Conservation (phyloP, 2,113 vertebrate genomes). For the Tachycineta bicolor region DNA sequence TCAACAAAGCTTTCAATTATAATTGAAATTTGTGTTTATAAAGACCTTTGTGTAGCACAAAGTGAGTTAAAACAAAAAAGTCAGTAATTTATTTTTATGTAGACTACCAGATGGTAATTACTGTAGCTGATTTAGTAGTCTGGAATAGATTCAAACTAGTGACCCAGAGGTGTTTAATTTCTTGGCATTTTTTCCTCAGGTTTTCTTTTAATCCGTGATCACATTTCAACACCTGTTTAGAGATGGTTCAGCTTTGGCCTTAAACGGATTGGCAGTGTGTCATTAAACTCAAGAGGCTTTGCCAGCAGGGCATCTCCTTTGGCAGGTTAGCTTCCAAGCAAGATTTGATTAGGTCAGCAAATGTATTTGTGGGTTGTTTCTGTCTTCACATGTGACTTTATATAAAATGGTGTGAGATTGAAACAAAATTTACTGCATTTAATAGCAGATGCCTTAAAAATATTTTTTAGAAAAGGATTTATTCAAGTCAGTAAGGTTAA, state of each 20-base stretch:
- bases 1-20: slow-evolving; percentile 7
- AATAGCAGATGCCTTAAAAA: background rate
- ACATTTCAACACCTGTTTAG: slow-evolving; percentile 63
- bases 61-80: slow-evolving; percentile 36
- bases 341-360: slow-evolving; percentile 27
- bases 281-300: slow-evolving; percentile 51
- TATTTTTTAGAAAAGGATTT: background rate
- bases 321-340: slow-evolving; percentile 25
- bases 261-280: slow-evolving; percentile 39
- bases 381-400: background rate
- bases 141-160: slow-evolving; percentile 61
- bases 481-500: background rate
- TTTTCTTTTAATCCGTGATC: slow-evolving; percentile 60
- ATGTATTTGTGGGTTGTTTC: background rate
- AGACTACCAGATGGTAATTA: slow-evolving; percentile 59
- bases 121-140: slow-evolving; percentile 60
- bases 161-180: slow-evolving; percentile 67
- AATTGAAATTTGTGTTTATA: slow-evolving; percentile 15
- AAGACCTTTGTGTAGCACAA: background rate
- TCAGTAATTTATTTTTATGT: slow-evolving; percentile 50
- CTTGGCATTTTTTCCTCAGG: slow-evolving; percentile 49
- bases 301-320: slow-evolving; percentile 39
- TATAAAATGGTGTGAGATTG: background rate
- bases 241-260: slow-evolving; percentile 46
- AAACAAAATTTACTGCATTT: background rate